Evolutionary conservation across 2,888 invertebrate species (phyloP), one percentile per base, ranked within the genome.

Genomic region (Archaeoteleia sp.): DNA sequence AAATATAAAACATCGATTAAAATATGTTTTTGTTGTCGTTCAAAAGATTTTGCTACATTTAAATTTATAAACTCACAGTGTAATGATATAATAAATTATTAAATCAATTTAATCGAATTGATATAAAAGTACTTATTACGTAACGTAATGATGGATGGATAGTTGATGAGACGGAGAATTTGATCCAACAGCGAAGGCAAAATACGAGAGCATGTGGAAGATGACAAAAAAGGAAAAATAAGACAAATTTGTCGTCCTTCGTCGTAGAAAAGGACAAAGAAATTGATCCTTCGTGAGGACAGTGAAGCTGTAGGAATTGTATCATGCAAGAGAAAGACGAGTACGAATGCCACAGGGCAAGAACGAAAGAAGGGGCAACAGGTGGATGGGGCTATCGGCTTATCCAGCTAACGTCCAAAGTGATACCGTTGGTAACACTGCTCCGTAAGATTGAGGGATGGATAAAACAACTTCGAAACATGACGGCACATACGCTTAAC

Each of bases 301-400:
- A 68, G 71, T 57, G 61, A 65, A 66, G 67, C 55, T 65, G 60
- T 46, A 55, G 51, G 35, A 55, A 53, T 61, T 53, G 62, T 32
- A 69, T 12, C 39, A 61, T 32, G 55, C 51, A 61, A 69, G 70
- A 70, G 67, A 68, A 72, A 66, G 57, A 63, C 57, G 53, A 68
- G 53, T 48, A 57, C 14, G 25, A 39, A 63, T 46, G 61, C 60
- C 51, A 40, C 42, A 58, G 57, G 65, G 34, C 60, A 63, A 69
- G 72, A 72, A 74, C 67, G 75, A 81, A 83, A 84, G 83, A 82
- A 80, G 78, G 79, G 82, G 84, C 84, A 84, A 84, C 85, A 85
- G 84, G 84, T 84, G 85, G 85, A 84, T 81, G 82, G 82, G 78
- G 82, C 84, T 84, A 84, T 82, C 80, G 76, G 84, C 82, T 85